Conservation (phyloP, 2,797 vertebrate genomes). For the Avahi laniger region DNA sequence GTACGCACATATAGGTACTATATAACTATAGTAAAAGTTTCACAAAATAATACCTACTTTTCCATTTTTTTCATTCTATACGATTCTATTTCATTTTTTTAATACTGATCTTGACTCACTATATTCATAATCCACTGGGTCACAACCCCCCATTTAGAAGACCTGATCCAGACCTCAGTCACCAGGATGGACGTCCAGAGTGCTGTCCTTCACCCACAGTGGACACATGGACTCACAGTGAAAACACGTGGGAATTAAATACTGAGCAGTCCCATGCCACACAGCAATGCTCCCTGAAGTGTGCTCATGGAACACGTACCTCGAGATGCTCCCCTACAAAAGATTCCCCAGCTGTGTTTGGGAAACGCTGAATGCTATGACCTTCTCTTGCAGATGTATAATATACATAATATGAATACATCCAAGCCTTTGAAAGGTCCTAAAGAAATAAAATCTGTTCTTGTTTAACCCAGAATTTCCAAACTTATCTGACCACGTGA, state of each 20-base stretch:
- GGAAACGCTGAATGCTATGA: background rate
- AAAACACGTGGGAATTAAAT: background rate
- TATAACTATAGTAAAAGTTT: background rate
- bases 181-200: background rate
- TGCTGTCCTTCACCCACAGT: background rate
- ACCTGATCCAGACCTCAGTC: background rate
- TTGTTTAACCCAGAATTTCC: background rate
- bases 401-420: background rate
- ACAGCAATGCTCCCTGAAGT: background rate
- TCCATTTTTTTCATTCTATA: background rate
- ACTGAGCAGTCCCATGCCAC: background rate
- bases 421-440: background rate
- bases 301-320: background rate
- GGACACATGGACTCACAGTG: background rate
- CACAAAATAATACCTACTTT: background rate
- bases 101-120: background rate
- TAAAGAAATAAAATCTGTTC: background rate
- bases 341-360: background rate
- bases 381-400: background rate
- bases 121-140: background rate
- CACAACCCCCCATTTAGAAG: background rate
- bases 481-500: background rate
- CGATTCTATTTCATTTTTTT: background rate
- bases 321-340: background rate
- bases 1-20: background rate